Percentiles rank a stretch among this genome's conserved stretches.
Conservation (phyloP, 2,797 vertebrate species). For the Limnodromus scolopaceus region DNA sequence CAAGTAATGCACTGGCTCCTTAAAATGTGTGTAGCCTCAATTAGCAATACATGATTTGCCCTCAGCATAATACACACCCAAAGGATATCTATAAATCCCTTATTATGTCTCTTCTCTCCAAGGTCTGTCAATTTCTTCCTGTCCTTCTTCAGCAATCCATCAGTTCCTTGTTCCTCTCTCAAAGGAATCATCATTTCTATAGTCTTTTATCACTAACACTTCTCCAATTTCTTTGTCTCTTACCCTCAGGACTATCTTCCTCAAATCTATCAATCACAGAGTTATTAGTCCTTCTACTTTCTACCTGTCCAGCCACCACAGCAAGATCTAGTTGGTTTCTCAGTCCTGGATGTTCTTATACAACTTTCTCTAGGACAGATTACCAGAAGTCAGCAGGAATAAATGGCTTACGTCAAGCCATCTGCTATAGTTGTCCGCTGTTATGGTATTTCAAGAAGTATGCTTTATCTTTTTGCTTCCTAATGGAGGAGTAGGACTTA, state of each 20-base stretch:
- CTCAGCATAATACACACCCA: background rate
- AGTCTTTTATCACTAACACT: background rate
- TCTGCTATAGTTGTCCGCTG: background rate
- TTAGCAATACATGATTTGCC: background rate
- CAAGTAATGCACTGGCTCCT: background rate
- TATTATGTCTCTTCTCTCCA: background rate
- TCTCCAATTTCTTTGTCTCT: background rate
- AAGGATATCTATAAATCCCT: background rate
- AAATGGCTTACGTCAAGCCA: background rate
- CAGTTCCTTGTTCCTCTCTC: background rate
- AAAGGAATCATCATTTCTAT: background rate
- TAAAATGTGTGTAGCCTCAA: background rate
- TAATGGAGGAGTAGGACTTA: background rate
- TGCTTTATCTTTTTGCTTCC: background rate
- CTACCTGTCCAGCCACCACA: background rate
- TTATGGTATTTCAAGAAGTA: background rate
- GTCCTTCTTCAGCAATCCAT: background rate
- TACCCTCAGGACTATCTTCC: background rate
- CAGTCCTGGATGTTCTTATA: background rate
- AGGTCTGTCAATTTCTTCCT: conserved; percentile 2
- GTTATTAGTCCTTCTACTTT: background rate
- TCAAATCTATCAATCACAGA: background rate
- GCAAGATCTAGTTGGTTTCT: background rate
- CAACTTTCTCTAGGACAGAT: background rate
- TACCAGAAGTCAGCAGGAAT: background rate